A percentile compares a stretch with the other conserved stretches of the same genome.
phyloP scores from a whole-genome alignment of 2,888 invertebrate genomes.

The Schrankia costaestrigalis region DNA sequence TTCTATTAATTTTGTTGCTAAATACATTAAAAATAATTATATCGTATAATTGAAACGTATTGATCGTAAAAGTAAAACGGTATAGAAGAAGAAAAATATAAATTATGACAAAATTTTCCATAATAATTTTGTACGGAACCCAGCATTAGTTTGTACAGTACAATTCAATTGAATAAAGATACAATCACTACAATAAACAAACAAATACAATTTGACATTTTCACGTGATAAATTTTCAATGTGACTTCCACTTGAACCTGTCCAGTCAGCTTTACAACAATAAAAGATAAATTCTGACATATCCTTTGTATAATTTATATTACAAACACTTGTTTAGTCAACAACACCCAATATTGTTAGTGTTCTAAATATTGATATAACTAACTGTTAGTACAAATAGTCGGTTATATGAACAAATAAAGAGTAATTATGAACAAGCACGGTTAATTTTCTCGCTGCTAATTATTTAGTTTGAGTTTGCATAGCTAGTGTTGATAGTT shows the following conservation, averaged over 20 bases:
- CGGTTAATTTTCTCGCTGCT: constrained; percentile 18
- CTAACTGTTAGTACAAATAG: constrained; percentile 5
- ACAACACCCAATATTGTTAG: constrained; percentile 2
- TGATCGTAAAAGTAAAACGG: no score
- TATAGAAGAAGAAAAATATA: no score
- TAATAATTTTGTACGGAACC: no score
- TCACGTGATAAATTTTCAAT: constrained; percentile 29
- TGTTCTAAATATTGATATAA: constrained; percentile 9
- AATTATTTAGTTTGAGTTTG: constrained; percentile 23
- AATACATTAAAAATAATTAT: no score
- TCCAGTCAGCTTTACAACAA: constrained; percentile 22
- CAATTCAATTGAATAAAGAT: no score
- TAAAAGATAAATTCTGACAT: constrained; percentile 26
- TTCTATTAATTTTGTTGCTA: no score
- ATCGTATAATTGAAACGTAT: no score
- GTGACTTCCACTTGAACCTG: constrained; percentile 35
- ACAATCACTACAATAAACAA: constrained; percentile 12
- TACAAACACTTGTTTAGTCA: constrained; percentile 10
- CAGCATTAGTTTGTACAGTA: no score
- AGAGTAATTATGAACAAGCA: constrained; percentile 25
- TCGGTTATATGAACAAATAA: constrained; percentile 12
- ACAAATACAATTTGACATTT: no score
- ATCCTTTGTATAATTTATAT: constrained; percentile 9
- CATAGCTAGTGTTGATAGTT: constrained; percentile 19
- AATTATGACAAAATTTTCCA: no score